Percentiles rank a stretch among this genome's conserved stretches.
Conservation (phyloP, 2,888 invertebrate species). For the Ectobius pallidus region DNA sequence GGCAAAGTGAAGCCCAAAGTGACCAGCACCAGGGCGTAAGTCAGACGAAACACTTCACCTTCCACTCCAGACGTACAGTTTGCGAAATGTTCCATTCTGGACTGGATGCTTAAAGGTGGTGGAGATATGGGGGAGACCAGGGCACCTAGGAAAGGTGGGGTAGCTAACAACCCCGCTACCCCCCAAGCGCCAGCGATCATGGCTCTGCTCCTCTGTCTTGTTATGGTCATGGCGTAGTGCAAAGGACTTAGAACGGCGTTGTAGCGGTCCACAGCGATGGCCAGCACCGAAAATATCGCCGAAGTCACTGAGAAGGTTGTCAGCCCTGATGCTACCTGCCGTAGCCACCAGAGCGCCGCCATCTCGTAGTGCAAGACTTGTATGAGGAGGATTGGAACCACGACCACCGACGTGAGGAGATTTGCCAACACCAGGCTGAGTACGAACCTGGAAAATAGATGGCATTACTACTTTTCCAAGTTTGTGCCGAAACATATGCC, state of each 20-base stretch:
- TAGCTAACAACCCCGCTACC: conserved; percentile 53
- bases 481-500: too few species aligned
- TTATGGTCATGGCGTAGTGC: conserved; percentile 60
- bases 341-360: conserved; percentile 47
- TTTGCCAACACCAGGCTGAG: conserved; percentile 59
- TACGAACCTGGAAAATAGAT: conserved; percentile 56
- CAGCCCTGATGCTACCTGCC: conserved; percentile 52
- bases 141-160: conserved; percentile 44
- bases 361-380: conserved; percentile 50
- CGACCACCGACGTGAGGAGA: conserved; percentile 55
- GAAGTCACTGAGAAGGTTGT: conserved; percentile 56
- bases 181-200: conserved; percentile 56
- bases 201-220: conserved; percentile 53
- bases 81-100: not conserved
- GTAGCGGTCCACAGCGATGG: conserved; percentile 60
- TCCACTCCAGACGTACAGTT: conserved; percentile 13
- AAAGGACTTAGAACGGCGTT: conserved; percentile 58
- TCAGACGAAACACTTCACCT: conserved; percentile 46
- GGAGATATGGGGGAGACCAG: not conserved
- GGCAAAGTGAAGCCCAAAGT: conserved; percentile 58
- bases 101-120: not conserved
- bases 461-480: too few species aligned
- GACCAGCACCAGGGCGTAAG: conserved; percentile 54
- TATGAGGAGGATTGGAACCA: conserved; percentile 56
- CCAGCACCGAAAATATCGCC: conserved; percentile 57